phyloP scores from a whole-genome alignment of 2,888 invertebrate genomes.

The Apamea crenata region DNA sequence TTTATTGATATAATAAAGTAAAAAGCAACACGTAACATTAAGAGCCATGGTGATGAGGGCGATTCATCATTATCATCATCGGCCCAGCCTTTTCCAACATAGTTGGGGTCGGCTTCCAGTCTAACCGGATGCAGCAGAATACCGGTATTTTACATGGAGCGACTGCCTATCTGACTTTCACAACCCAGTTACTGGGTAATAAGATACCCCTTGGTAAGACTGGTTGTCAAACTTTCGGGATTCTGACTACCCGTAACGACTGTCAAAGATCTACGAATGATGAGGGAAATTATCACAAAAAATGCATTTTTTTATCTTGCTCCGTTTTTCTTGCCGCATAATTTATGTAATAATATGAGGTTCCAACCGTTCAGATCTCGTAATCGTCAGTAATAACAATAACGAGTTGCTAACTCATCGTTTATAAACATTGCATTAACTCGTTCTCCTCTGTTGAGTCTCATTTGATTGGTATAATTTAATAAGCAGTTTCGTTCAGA shows the following conservation, averaged over 20 bases:
- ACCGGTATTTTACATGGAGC: too few species aligned
- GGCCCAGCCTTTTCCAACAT: too few species aligned
- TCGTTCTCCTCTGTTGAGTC: slow-evolving; percentile 33
- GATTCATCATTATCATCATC: too few species aligned
- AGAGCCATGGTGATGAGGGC: too few species aligned
- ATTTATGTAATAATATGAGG: slow-evolving; percentile 9
- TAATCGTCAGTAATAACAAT: neutral
- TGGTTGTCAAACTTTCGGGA: neutral
- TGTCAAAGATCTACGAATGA: neutral
- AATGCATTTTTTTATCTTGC: neutral
- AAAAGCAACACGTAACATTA: too few species aligned
- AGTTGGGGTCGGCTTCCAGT: too few species aligned
- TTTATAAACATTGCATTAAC: slow-evolving; percentile 36
- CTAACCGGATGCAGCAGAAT: too few species aligned
- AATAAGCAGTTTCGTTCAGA: slow-evolving; percentile 12
- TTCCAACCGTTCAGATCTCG: neutral
- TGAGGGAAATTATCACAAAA: neutral
- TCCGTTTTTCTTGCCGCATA: neutral
- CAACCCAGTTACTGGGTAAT: too few species aligned
- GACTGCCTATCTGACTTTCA: too few species aligned
- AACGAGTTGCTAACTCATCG: slow-evolving; percentile 37
- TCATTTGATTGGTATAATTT: slow-evolving; percentile 1
- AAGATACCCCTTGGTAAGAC: too few species aligned
- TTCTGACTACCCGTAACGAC: neutral
- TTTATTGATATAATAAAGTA: too few species aligned